These are phyloP conservation scores for Cryptophagus acutangulus DNA, from an alignment of 2,888 invertebrate genomes.

Conservation along the genomic window DNA sequence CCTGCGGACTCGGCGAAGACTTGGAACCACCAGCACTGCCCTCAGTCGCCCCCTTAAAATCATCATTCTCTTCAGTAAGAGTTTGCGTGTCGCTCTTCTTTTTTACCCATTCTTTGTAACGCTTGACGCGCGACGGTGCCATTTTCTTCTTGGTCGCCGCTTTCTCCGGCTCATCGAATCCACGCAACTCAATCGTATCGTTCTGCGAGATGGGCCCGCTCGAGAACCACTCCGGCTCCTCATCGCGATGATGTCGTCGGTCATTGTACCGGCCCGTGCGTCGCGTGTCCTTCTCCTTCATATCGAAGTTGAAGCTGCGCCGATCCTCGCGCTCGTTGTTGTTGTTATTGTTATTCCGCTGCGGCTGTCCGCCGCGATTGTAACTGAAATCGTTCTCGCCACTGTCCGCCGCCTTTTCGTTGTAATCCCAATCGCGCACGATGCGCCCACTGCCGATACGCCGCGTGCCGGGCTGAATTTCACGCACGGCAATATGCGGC, in stretches of 20 bases:
- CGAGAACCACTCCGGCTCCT: constrained; percentile 56
- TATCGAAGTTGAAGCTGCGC: constrained; percentile 51
- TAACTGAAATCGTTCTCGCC: constrained; percentile 25
- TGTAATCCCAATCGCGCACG: constrained; percentile 49
- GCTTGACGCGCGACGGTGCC: constrained; percentile 48
- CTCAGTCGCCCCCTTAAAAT: background rate
- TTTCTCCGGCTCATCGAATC: constrained; percentile 75
- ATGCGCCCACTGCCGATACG: constrained; percentile 86
- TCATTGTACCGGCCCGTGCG: constrained; percentile 23
- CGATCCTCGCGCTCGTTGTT: constrained; percentile 31
- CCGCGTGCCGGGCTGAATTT: constrained; percentile 41
- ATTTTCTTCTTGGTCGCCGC: constrained; percentile 44
- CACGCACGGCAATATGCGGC: constrained; percentile 28
- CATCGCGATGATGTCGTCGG: constrained; percentile 46
- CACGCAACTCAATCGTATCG: constrained; percentile 89
- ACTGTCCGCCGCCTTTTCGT: constrained; percentile 26
- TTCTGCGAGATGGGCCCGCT: constrained; percentile 85
- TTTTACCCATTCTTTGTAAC: constrained; percentile 44
- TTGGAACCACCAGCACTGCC: too few species aligned
- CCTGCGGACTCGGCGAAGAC: constrained; percentile 19
- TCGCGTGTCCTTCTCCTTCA: constrained; percentile 28
- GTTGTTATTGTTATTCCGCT: too few species aligned
- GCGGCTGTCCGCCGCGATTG: constrained; percentile 33
- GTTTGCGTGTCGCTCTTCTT: constrained; percentile 41
- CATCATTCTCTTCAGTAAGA: constrained; percentile 2